Evolutionary conservation across 1,140 invertebrate genomes (phyloP), one percentile per base, ranked within the genome.

Genomic region (Ganaspis sp.): DNA sequence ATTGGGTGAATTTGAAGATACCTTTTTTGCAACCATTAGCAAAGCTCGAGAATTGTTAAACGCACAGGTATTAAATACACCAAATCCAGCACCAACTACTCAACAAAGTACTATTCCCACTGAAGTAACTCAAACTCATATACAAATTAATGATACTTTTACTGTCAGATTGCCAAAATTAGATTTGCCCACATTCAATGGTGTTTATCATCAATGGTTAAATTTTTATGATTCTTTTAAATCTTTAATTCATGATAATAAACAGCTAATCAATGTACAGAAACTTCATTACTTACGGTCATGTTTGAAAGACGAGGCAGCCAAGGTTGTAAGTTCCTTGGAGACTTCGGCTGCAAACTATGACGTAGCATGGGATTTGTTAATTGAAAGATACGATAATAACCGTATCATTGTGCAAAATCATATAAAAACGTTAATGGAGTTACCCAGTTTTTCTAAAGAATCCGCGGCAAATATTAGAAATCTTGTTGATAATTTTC

Each of bases 251-350:
- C 37, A 40, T 26, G 37, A 73, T 2, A 70, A 77, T 26, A n/a
- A 12, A 21, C 49, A 12, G 11, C 26, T 54, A 0, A 9, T n/a
- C 15, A 8, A 49, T 17, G 53, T 74, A 38, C 81, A 87, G 76
- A 85, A 83, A 42, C 85, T 85, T 71, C 82, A 87, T 72, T 87
- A 88, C 75, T 75, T 88, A 34, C 70, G 84, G 12, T 80, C 85
- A 9, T 81, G 81, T 70, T 72, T 89, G 26, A 74, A 82, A 49
- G 81, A 49, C 19, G 73, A 74, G 4, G 77, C 73, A n/a, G 54
- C 58, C 5, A 70, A 74, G 11, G 49, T 83, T 0, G 81, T 87
- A 12, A 49, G 80, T 0, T 80, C 84, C 3, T 40, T 87, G 19
- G 81, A 82, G 38, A 79, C 82, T 29, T 78, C 83, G 0, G 75